These are phyloP conservation scores for Metaphire vulgaris DNA, from an alignment of 1,140 invertebrate genomes.

Conservation along the genomic window DNA sequence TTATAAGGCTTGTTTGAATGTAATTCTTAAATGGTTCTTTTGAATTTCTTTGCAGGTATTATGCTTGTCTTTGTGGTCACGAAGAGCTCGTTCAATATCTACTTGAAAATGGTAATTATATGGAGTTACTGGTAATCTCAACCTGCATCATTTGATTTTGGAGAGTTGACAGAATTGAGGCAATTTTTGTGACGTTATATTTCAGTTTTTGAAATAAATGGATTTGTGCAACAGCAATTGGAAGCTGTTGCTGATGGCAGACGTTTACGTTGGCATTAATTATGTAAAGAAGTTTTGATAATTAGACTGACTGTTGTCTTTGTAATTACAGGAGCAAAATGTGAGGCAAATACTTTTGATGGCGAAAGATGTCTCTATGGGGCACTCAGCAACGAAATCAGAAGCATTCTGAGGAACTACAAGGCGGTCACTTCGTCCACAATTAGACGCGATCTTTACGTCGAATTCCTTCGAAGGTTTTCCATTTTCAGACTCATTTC, in stretches of 20 bases:
- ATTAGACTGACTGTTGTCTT: too few relatives aligned
- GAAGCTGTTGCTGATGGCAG: too few relatives aligned
- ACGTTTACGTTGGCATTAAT: too few relatives aligned
- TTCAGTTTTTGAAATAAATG: too few relatives aligned
- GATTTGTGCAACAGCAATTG: too few relatives aligned
- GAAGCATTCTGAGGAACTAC: conserved; percentile 52
- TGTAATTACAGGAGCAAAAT: conserved; percentile 52
- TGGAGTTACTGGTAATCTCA: too few relatives aligned
- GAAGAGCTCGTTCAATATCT: conserved; percentile 55
- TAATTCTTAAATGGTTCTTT: not conserved
- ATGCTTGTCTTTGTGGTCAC: conserved; percentile 59
- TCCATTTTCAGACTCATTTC: conserved; percentile 12
- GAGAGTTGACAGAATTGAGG: not conserved
- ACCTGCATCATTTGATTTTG: too few relatives aligned
- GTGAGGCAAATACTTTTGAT: conserved; percentile 60
- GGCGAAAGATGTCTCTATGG: conserved; percentile 59
- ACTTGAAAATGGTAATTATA: conserved; percentile 51
- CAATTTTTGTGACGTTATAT: too few relatives aligned
- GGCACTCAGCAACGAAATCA: conserved; percentile 56
- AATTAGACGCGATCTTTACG: conserved; percentile 54
- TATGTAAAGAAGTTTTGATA: too few relatives aligned
- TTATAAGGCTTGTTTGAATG: not conserved
- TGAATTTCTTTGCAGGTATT: conserved; percentile 51
- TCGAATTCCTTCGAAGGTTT: conserved; percentile 57
- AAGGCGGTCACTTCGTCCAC: conserved; percentile 54